Percentiles rank a stretch among this genome's conserved stretches.
Evolutionary conservation across 2,888 invertebrate species (phyloP).

Genomic region (Lasioglossum calceatum): DNA sequence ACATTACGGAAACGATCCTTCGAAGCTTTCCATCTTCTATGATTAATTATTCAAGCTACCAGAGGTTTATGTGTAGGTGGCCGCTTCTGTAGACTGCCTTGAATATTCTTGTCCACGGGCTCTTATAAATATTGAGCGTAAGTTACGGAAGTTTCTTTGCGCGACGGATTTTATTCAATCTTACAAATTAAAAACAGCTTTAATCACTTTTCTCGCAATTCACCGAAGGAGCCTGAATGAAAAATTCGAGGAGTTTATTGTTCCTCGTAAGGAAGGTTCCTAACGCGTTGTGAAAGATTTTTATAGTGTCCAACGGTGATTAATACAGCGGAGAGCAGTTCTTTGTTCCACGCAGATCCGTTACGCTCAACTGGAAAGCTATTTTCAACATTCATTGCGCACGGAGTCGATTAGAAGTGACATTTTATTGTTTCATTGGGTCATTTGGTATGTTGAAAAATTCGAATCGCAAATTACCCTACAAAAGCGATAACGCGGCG

Average conservation of each 20-base stretch:
- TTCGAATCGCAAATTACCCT: not conserved
- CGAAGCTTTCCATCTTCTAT: conserved; percentile 15
- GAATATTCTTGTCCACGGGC: not conserved
- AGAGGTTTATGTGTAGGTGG: not conserved
- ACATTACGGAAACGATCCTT: conserved; percentile 8
- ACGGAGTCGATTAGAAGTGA: not conserved
- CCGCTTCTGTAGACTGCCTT: not conserved
- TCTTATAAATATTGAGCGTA: not conserved
- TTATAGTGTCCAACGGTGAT: not conserved
- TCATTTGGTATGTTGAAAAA: not conserved
- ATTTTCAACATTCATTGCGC: not conserved
- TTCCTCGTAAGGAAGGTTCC: not conserved
- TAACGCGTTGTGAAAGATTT: not conserved
- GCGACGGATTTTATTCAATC: not conserved
- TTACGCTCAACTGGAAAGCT: not conserved
- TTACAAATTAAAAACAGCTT: too few relatives aligned
- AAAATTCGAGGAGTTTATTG: not conserved
- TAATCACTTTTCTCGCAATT: not conserved
- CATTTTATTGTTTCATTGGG: not conserved
- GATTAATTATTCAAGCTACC: conserved; percentile 31
- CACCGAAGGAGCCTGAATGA: not conserved
- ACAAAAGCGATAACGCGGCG: conserved; percentile 10
- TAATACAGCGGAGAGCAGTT: not conserved
- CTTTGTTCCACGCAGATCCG: not conserved
- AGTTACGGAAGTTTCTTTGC: not conserved